These are phyloP conservation scores for Drosophila cardini DNA, from an alignment of 1,140 invertebrate genomes.

Conservation along the genomic window DNA sequence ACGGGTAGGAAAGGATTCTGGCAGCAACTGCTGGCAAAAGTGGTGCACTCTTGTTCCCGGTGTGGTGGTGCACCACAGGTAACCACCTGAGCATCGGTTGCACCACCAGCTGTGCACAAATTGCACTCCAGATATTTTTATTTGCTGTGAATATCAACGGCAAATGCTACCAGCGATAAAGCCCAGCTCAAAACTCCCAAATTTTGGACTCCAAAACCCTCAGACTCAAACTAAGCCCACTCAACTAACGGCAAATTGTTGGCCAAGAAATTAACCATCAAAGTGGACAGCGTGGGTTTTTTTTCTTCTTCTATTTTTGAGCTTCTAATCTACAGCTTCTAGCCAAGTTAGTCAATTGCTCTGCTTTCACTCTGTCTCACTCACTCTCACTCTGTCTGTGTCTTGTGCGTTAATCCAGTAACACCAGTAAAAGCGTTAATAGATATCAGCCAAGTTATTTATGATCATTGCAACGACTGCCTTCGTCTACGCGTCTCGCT, in stretches of 20 bases:
- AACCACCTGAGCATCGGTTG: slow-evolving; percentile 65
- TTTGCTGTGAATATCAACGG: slow-evolving; percentile 76
- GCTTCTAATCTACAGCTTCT: background rate
- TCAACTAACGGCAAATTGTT: slow-evolving; percentile 25
- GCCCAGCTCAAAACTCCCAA: background rate
- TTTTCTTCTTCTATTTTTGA: background rate
- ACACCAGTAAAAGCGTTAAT: slow-evolving; percentile 75
- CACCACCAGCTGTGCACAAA: slow-evolving; percentile 81
- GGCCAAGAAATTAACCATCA: slow-evolving; percentile 38
- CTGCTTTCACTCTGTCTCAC: slow-evolving; percentile 6
- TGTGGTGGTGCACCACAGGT: slow-evolving; percentile 60
- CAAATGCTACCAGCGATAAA: slow-evolving; percentile 30
- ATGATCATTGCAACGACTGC: slow-evolving; percentile 49
- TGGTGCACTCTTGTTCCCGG: slow-evolving; percentile 15
- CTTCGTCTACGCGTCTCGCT: slow-evolving; percentile 38
- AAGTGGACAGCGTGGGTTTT: slow-evolving; percentile 22
- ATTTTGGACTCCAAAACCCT: background rate
- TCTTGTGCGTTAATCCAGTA: slow-evolving; percentile 72
- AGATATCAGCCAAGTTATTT: slow-evolving; percentile 80
- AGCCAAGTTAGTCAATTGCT: slow-evolving; percentile 3
- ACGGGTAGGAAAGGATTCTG: background rate
- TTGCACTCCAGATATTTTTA: slow-evolving; percentile 82
- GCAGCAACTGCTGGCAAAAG: slow-evolving; percentile 31
- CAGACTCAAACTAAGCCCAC: slow-evolving; percentile 6
- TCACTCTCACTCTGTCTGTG: slow-evolving; percentile 3